Conservation (phyloP, 2,888 invertebrate genomes). For the Trissolcus japonicus region DNA sequence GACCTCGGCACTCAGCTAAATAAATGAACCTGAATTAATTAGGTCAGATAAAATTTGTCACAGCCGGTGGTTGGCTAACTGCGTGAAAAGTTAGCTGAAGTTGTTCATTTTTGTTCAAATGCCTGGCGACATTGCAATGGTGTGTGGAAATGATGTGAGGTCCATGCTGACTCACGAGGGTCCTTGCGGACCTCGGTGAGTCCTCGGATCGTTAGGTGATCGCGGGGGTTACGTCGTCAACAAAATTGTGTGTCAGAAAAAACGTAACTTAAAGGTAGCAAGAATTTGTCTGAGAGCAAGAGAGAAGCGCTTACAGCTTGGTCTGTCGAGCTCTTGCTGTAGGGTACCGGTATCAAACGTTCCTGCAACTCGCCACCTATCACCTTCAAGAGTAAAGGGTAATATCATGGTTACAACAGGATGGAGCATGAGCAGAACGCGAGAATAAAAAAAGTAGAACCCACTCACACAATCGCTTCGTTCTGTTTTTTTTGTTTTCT, state of each 20-base stretch:
- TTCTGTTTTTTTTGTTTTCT: neutral
- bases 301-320: conserved; percentile 96
- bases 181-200: neutral
- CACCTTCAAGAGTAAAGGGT: conserved; percentile 97
- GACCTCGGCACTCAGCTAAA: no score
- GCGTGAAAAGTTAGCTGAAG: no score
- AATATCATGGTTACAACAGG: conserved; percentile 83
- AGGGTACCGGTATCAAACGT: conserved; percentile 99
- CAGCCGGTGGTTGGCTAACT: no score
- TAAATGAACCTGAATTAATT: no score
- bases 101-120: no score
- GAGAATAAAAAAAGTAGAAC: no score
- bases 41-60: no score
- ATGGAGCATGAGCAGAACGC: conserved; percentile 70
- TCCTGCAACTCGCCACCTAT: conserved; percentile 99
- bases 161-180: neutral
- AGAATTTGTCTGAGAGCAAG: conserved; percentile 78
- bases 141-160: neutral
- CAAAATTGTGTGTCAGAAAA: conserved; percentile 67
- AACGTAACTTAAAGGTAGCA: conserved; percentile 66
- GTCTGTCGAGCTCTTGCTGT: conserved; percentile 99
- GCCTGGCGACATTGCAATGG: neutral
- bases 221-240: conserved; percentile 56
- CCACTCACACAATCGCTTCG: conserved; percentile 59
- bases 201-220: neutral